Evolutionary conservation across 2,888 invertebrate genomes (phyloP), one percentile per base, ranked within the genome.

Genomic region (Coelinius sp.): DNA sequence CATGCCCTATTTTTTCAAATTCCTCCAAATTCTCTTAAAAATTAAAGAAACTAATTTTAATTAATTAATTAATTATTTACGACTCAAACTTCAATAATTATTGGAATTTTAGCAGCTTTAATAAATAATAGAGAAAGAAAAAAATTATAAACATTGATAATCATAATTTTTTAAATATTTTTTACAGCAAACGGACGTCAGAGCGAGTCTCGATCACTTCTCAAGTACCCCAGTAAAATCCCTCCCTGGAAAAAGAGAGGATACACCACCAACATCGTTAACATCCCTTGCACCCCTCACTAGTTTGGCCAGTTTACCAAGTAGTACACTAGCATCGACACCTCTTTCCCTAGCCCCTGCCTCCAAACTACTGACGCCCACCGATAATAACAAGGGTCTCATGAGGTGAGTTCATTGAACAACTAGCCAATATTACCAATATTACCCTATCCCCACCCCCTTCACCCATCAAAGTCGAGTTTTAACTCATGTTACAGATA

Each of bases 381-480:
- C 84, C 66, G 86, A 87, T 76, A 76, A 75, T 63, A 90, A 90
- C 77, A 91, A 87, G 78, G 81, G 84, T 80, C 86, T 86, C 74
- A 86, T 87, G 86, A 87, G 86, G 87, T 87, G 73, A 71, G 83
- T 82, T 72, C 66, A 44, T 20, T 8, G 25, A 53, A 71, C 70
- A 64, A 63, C 66, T 41, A 66, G 49, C 70, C 71, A 73, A 49
- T 66, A 20, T 17, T 49, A 41, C 52, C 44, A 56, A 56, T 35
- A 35, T 35, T 20, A 59, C 17, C 17, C 25, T 17, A 17, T 8
- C 17, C 6, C 3, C n/a, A n/a, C 8, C 4, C 20, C 35, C 10
- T 31, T 20, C 20, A 8, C 20, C 17, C 27, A 35, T 8, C 17
- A n/a, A n/a, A n/a, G 22, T 59, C 8, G 17, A 59, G 31, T 17